Conservation (phyloP, 2,888 invertebrate species). For the Apodemia mormo region DNA sequence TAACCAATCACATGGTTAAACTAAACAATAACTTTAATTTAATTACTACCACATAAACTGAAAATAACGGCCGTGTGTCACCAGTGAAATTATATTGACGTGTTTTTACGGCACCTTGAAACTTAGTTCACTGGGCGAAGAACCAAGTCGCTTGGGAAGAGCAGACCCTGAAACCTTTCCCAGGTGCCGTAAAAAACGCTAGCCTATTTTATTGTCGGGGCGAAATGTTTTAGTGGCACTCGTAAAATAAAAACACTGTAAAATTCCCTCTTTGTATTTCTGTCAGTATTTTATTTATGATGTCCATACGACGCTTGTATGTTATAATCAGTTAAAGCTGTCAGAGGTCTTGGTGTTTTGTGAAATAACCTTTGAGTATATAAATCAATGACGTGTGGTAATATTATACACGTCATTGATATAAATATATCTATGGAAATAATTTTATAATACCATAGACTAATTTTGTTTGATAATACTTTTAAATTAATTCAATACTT, state of each 20-base stretch:
- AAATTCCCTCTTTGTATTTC: constrained; percentile 69
- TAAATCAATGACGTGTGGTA: too few species aligned
- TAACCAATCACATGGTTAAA: too few species aligned
- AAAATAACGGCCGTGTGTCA: background rate
- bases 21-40: background rate
- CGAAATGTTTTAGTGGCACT: constrained; percentile 69
- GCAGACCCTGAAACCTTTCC: constrained; percentile 33
- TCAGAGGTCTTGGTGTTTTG: background rate
- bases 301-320: constrained; percentile 44
- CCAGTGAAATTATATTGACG: background rate
- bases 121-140: background rate
- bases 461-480: too few species aligned
- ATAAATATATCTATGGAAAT: too few species aligned
- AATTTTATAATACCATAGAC: too few species aligned
- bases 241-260: constrained; percentile 74
- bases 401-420: too few species aligned
- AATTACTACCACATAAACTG: background rate
- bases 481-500: too few species aligned
- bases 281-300: constrained; percentile 61
- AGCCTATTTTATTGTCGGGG: constrained; percentile 68
- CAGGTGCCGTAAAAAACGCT: constrained; percentile 67
- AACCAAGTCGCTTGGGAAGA: background rate
- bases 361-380: too few species aligned
- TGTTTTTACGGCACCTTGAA: background rate
- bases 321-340: constrained; percentile 33